Conservation (phyloP, 1,140 invertebrate genomes). For the Marisa cornuarietis region DNA sequence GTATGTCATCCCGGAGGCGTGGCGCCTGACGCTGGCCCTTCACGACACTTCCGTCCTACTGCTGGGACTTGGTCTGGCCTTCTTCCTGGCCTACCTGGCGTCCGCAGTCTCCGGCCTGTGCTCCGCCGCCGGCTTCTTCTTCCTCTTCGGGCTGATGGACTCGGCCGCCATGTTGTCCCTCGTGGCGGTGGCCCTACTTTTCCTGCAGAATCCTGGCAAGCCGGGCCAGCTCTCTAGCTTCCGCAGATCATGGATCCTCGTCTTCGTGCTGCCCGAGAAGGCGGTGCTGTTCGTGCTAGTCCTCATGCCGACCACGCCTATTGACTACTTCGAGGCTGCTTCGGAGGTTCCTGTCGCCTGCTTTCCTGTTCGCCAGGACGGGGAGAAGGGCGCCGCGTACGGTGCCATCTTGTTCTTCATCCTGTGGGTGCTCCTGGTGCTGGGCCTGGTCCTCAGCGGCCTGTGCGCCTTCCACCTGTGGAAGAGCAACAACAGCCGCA, state of each 20-base stretch:
- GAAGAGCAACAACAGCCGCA: conserved; percentile 43
- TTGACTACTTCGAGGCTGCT: conserved; percentile 32
- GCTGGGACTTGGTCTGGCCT: conserved; percentile 37
- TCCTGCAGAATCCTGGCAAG: conserved; percentile 36
- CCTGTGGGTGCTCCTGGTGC: conserved; percentile 33
- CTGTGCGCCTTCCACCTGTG: conserved; percentile 40
- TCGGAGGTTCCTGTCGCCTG: conserved; percentile 35
- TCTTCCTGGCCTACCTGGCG: conserved; percentile 33
- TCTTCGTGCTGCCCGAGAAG: conserved; percentile 46
- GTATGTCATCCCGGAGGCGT: conserved; percentile 41
- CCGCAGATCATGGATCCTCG: conserved; percentile 28
- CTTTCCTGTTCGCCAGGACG: conserved; percentile 39
- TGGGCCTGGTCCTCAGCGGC: conserved; percentile 32
- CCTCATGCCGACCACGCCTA: conserved; percentile 30
- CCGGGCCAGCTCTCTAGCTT: conserved; percentile 33
- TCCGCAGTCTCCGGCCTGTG: conserved; percentile 6
- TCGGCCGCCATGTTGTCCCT: conserved; percentile 13
- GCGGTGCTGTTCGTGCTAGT: conserved; percentile 33
- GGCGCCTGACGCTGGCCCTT: conserved; percentile 39
- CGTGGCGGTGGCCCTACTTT: conserved; percentile 19
- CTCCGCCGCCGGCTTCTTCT: conserved; percentile 39
- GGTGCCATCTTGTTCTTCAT: conserved; percentile 43
- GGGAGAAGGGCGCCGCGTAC: conserved; percentile 35
- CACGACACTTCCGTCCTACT: conserved; percentile 38
- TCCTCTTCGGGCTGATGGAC: conserved; percentile 38